Conservation (phyloP, 2,113 vertebrate genomes). For the Eudyptes chrysolophus region DNA sequence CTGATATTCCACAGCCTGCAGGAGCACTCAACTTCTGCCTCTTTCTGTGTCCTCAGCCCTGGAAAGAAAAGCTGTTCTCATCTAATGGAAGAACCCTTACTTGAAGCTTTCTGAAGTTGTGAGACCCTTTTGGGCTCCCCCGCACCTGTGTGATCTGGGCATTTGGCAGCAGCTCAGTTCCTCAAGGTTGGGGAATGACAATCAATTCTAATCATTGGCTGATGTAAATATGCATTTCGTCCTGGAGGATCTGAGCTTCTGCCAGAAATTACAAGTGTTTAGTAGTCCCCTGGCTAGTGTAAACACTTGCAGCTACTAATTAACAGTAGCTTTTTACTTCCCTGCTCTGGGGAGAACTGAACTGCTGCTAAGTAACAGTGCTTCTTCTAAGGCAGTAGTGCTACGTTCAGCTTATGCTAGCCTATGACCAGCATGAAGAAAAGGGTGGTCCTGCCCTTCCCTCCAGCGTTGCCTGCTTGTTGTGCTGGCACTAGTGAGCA, state of each 20-base stretch:
- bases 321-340: not conserved
- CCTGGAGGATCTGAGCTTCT: not conserved
- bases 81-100: not conserved
- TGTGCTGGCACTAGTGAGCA: not conserved
- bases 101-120: not conserved
- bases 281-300: not conserved
- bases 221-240: not conserved
- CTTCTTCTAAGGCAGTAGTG: not conserved
- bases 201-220: constrained; percentile 1
- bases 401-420: not conserved
- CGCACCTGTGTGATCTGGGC: not conserved
- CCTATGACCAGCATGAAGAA: not conserved
- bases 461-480: not conserved
- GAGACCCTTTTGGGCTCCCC: not conserved
- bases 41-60: not conserved
- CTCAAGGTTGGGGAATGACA: not conserved
- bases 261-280: not conserved
- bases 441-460: not conserved
- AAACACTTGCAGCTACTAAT: constrained; percentile 1
- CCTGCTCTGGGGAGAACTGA: not conserved
- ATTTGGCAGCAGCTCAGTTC: not conserved
- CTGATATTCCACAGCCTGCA: not conserved
- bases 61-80: not conserved
- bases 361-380: not conserved
- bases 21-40: not conserved